phyloP scores from a whole-genome alignment of 2,113 vertebrate genomes.

The Shinisaurus crocodilurus region DNA sequence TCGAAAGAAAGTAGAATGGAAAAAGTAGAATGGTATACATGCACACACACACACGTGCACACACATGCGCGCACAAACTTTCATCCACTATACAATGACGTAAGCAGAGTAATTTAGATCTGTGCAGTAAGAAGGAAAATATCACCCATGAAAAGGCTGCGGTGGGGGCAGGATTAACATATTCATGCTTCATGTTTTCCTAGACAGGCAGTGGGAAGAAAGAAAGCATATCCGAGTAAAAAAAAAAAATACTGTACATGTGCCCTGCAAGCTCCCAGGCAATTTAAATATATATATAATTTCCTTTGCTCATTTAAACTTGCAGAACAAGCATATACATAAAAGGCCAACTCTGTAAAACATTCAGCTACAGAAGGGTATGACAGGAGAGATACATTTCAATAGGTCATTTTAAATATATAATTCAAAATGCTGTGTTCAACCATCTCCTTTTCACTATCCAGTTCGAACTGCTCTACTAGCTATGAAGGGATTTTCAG shows the following conservation, averaged over 20 bases:
- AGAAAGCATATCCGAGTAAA: neutral
- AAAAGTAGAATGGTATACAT: neutral
- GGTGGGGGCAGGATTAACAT: neutral
- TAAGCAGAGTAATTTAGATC: neutral
- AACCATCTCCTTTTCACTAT: slow-evolving; percentile 44
- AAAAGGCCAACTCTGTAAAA: slow-evolving; percentile 11
- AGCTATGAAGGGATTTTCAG: slow-evolving; percentile 65
- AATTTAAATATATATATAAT: neutral
- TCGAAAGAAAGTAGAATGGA: neutral
- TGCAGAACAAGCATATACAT: slow-evolving; percentile 10
- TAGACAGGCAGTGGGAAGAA: neutral
- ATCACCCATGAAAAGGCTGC: neutral
- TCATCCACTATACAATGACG: neutral
- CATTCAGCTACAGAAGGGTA: slow-evolving; percentile 11
- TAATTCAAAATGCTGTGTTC: neutral
- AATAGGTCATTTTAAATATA: slow-evolving; percentile 46
- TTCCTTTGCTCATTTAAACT: slow-evolving; percentile 2
- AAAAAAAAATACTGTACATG: neutral
- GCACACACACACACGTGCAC: too few species aligned
- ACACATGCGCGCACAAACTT: neutral
- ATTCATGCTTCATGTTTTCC: accelerated
- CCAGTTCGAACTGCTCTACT: slow-evolving; percentile 36
- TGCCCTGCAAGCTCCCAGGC: neutral
- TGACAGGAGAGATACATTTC: slow-evolving; percentile 50
- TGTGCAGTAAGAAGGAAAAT: neutral